Base-by-base conservation (phyloP, 2,113 vertebrate species). In the Lepus americanus region DNA sequence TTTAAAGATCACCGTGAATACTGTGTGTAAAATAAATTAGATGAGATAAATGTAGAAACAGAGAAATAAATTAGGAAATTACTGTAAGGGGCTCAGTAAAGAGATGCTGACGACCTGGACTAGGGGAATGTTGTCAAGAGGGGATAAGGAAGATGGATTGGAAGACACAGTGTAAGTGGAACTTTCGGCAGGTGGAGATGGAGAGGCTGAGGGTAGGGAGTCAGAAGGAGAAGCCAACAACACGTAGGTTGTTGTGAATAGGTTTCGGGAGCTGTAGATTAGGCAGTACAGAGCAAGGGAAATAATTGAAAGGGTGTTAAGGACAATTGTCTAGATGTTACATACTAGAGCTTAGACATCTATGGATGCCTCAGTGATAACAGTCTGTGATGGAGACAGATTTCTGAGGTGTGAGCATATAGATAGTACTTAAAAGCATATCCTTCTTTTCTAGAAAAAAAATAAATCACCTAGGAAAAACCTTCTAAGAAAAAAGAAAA, bases 21-120 rank as follows among this genome's bases (percentile, higher is more conserved):
- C 7, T 16, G 16, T 49, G 16, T 74, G 11, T 80, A 66, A 92
- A 96, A 66, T 23, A 81, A 53, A 78, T 49, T 72, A 36, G 29
- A 95, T 8, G 77, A 92, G 29, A 7, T 20, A 33, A 92, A 78
- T 29, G 9, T 20, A 86, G 44, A 94, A 79, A 72, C 27, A 81
- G 88, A 25, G 9, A 95, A 23, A 27, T 69, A 33, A 88, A 77
- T 55, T 61, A 55, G 29, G 39, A 85, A 25, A 61, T 84, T 2
- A 64, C 19, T 29, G 1, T 29, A n/a, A 49, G 86, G 39, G 82
- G 17, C 27, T 59, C 31, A 61, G 29, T 6, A 59, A 67, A 61
- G 85, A 93, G 36, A 63, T 59, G 55, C 29, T 33, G 17, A 66
- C 55, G 29, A 16, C 29, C 19, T 39, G 31, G 22, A 67, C 6